Percentiles rank a stretch among this genome's conserved stretches.
phyloP scores from a whole-genome alignment of 2,797 vertebrate genomes.

The Agapornis canus region DNA sequence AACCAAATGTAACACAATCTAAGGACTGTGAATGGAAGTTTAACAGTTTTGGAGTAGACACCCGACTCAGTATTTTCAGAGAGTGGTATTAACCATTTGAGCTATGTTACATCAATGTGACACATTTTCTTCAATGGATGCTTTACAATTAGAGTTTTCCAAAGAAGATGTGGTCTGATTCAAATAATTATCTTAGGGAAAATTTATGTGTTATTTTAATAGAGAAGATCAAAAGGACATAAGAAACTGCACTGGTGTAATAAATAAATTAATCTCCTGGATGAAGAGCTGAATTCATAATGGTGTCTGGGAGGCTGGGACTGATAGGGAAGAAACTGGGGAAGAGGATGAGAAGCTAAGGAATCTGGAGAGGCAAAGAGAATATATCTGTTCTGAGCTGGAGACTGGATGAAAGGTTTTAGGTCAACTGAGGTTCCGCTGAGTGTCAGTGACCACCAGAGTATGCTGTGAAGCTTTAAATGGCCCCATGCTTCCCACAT shows the following conservation, averaged over 20 bases:
- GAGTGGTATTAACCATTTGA: neutral
- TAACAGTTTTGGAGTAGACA: neutral
- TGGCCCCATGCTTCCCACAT: neutral
- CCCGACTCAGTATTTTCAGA: neutral
- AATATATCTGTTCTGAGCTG: neutral
- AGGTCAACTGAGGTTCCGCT: neutral
- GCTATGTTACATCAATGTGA: neutral
- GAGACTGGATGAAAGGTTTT: neutral
- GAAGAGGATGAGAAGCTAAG: neutral
- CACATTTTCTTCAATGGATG: neutral
- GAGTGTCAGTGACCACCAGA: neutral
- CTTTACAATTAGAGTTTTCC: neutral
- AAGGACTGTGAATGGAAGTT: neutral
- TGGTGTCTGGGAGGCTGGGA: neutral
- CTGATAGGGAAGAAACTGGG: neutral
- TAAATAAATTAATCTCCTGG: neutral
- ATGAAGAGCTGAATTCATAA: neutral
- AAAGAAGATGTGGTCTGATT: neutral
- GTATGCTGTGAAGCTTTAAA: conserved; percentile 20
- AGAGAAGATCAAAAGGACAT: neutral
- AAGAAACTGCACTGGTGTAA: neutral
- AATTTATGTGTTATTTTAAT: neutral
- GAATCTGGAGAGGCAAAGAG: neutral
- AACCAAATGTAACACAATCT: neutral
- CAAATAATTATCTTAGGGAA: neutral